Evolutionary conservation across 2,113 vertebrate genomes (phyloP).

Genomic region (Holacanthus passer): DNA sequence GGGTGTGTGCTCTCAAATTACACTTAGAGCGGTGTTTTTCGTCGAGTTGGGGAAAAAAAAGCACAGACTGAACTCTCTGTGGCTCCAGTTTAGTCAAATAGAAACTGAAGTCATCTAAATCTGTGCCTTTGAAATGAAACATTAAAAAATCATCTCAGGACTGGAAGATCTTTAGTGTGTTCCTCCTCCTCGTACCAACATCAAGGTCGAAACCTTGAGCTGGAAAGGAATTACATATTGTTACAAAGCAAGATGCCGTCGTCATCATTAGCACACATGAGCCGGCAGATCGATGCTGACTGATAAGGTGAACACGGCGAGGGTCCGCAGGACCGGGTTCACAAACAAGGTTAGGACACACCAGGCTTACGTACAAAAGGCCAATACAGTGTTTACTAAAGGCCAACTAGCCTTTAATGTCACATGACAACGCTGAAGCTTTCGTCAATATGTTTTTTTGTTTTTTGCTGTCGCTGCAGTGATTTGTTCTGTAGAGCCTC

Average conservation of each 20-base stretch:
- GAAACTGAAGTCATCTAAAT: background rate
- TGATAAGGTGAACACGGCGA: conserved; percentile 62
- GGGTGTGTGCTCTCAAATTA: conserved; percentile 15
- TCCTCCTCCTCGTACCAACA: background rate
- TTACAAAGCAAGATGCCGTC: conserved; percentile 10
- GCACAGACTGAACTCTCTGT: conserved; percentile 12
- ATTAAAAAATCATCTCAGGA: background rate
- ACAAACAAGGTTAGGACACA: conserved; percentile 58
- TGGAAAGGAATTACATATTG: conserved; percentile 20
- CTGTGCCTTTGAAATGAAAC: background rate
- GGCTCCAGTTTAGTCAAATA: conserved; percentile 1
- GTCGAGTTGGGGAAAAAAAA: background rate
- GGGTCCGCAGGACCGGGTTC: conserved; percentile 13
- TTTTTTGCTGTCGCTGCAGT: background rate
- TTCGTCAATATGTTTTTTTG: conserved; percentile 21
- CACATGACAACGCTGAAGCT: background rate
- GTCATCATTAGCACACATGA: conserved; percentile 26
- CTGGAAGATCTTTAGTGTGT: background rate
- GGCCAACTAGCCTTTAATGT: conserved; percentile 7
- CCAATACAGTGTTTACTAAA: conserved; percentile 46
- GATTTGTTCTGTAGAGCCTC: background rate
- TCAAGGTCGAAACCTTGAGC: conserved; percentile 42
- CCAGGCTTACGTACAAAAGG: conserved; percentile 48
- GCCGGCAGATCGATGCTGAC: conserved; percentile 53
- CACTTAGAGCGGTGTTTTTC: background rate